phyloP scores from a whole-genome alignment of 2,797 vertebrate genomes.

The Fratercula arctica region DNA sequence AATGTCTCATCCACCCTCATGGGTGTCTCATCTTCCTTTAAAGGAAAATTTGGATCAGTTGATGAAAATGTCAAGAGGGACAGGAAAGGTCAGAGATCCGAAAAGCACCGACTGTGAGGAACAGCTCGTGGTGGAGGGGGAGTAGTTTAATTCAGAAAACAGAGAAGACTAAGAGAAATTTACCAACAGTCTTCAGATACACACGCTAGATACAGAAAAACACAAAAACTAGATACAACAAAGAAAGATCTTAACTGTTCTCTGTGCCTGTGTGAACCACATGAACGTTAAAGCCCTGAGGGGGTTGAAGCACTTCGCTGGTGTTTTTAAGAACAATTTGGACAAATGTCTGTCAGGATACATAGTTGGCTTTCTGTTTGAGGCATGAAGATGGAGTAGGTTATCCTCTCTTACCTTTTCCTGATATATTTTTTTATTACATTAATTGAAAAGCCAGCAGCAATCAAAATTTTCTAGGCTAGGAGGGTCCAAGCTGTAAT shows the following conservation, averaged over 20 bases:
- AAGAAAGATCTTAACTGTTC: neutral
- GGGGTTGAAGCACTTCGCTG: neutral
- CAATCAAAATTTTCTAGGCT: neutral
- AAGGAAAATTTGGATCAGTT: neutral
- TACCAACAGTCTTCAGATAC: neutral
- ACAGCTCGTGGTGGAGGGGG: accelerated
- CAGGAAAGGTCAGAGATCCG: neutral
- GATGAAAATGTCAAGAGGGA: neutral
- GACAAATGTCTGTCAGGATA: neutral
- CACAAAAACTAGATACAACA: neutral
- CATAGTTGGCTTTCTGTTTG: neutral
- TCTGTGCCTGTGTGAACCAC: neutral
- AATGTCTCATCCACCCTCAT: neutral
- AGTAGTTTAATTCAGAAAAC: neutral
- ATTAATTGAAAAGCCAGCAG: neutral
- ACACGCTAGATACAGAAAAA: neutral
- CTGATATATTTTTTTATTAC: neutral
- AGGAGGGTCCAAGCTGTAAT: neutral
- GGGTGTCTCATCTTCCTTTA: neutral
- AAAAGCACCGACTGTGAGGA: neutral
- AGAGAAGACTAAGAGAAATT: neutral
- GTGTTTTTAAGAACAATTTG: neutral
- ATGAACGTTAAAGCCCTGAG: neutral
- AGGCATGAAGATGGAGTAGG: neutral
- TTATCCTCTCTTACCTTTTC: neutral